Evolutionary conservation across 37 sponge, comb jelly and placozoan species (phyloP).

Genomic region (Chondrilla cf. caribensis): DNA sequence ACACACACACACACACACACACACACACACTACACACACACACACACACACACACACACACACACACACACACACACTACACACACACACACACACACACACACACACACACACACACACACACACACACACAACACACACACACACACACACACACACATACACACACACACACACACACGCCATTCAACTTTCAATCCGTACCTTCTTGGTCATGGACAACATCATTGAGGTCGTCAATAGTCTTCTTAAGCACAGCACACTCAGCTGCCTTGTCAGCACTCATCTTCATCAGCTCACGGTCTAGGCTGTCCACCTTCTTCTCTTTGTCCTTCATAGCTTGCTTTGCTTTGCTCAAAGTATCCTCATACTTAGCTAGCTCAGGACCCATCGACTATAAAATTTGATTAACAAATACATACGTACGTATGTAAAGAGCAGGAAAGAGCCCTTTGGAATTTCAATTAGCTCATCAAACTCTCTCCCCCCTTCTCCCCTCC

Average conservation of each 20-base stretch:
- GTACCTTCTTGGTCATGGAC: slow-evolving; percentile 58
- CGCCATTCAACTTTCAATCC: slow-evolving; percentile 27
- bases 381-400: neutral
- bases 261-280: slow-evolving; percentile 13
- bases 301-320: neutral
- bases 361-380: neutral
- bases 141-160: neutral
- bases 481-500: neutral
- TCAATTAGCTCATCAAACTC: neutral
- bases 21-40: too few species aligned
- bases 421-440: neutral
- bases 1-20: too few species aligned
- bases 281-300: neutral
- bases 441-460: too few species aligned
- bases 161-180: neutral
- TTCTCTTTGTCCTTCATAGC: slow-evolving; percentile 8
- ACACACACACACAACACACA: too few species aligned
- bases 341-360: neutral
- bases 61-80: too few species aligned
- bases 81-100: too few species aligned
- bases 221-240: slow-evolving; percentile 46
- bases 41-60: too few species aligned
- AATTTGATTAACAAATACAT: too few species aligned
- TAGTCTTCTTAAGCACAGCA: slow-evolving; percentile 40
- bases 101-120: too few species aligned